phyloP scores from a whole-genome alignment of 2,113 vertebrate species.

The Bubo scandiacus region DNA sequence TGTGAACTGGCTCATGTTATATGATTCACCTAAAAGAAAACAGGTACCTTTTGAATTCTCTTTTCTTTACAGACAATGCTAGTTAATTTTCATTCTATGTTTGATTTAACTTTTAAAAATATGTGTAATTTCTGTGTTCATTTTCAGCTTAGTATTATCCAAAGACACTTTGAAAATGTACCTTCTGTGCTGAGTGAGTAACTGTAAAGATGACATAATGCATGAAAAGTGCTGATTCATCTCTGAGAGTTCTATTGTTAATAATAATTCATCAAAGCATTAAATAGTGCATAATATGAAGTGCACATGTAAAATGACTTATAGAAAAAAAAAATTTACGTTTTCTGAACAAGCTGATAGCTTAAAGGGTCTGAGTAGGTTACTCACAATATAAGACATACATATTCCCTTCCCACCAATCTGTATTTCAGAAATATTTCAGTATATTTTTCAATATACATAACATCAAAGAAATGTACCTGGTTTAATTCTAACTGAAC shows the following conservation, averaged over 20 bases:
- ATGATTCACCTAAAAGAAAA: background rate
- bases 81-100: background rate
- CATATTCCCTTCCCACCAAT: background rate
- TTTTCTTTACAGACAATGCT: background rate
- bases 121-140: background rate
- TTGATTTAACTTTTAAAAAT: background rate
- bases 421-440: background rate
- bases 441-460: background rate
- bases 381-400: background rate
- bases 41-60: background rate
- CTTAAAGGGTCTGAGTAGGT: background rate
- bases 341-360: background rate
- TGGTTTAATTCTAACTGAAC: background rate
- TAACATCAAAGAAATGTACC: background rate
- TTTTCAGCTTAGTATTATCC: background rate
- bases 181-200: background rate
- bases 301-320: background rate
- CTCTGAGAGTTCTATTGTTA: background rate
- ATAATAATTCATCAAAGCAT: background rate
- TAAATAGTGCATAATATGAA: background rate
- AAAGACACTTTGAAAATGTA: background rate
- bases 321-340: background rate
- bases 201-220: background rate
- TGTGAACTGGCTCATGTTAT: accelerated
- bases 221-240: background rate